Evolutionary conservation across 1,140 invertebrate species (phyloP), one percentile per base, ranked within the genome.

Genomic region (Drosophila leontia): DNA sequence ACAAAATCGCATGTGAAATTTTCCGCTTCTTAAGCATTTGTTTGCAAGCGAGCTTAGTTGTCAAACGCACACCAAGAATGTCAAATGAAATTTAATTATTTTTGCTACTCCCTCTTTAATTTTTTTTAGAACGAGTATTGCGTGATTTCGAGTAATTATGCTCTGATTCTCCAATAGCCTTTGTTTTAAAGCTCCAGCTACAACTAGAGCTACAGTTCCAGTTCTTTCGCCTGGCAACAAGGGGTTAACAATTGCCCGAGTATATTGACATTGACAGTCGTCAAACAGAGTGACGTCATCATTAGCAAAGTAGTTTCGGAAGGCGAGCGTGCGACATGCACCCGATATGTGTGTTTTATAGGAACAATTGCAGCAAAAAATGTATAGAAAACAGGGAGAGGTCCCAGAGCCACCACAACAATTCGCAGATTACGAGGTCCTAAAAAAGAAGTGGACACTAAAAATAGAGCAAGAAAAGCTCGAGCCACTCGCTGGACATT

Each of bases 81-180:
- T 72, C 53, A 60, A 71, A 42, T 60, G 37, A 72, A 72, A 58
- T 59, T 71, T 47, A 42, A 72, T 72, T 71, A 69, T 59, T 50
- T 59, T 41, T 35, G 42, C n/a, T 50, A 50, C 53, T 60, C 70
- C 45, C 68, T 42, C 11, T 59, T 51, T 19, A 56, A 39, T 56
- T 56, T 37, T 37, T 19, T 71, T 41, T 6, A 7, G 12, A 53
- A 37, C 39, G 17, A 60, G 13, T 32, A 17, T 62, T 74, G 71
- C 71, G 71, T 75, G 71, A 23, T 74, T 63, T 56, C 26, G 29
- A 75, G 69, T 75, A 75, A 75, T 75, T 75, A 75, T 75, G 71
- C 48, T 75, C 34, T 75, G 71, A 45, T 75, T 75, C 70, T 45
- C 41, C 35, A 17, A 51, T 53, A 44, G 29, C 15, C 41, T 35